These are phyloP conservation scores for Phortica magna DNA, from an alignment of 2,888 invertebrate genomes.

Conservation along the genomic window DNA sequence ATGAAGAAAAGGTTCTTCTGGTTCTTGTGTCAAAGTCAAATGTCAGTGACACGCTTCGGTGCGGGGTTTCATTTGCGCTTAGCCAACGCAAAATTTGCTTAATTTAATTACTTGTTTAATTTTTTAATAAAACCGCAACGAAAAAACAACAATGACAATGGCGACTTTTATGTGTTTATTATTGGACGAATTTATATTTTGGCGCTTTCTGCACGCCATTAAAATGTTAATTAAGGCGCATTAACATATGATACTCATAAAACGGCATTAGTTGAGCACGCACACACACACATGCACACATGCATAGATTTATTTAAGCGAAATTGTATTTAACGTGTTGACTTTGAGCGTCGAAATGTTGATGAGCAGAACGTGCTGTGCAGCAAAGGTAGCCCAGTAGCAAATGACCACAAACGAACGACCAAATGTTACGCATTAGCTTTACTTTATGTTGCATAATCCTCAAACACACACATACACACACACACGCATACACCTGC, in stretches of 20 bases:
- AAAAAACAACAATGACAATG: neutral
- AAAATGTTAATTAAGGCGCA: constrained; percentile 72
- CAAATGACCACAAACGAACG: constrained; percentile 11
- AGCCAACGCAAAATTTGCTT: neutral
- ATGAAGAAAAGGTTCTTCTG: neutral
- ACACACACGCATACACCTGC: constrained; percentile 10
- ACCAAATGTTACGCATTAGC: constrained; percentile 31
- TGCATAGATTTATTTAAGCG: constrained; percentile 16
- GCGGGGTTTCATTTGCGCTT: neutral
- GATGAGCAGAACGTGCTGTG: neutral
- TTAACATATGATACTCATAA: constrained; percentile 71
- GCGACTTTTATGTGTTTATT: constrained; percentile 9
- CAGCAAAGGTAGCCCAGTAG: neutral
- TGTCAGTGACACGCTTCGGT: neutral
- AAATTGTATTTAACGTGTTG: neutral
- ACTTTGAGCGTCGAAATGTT: neutral
- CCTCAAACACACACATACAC: constrained; percentile 44
- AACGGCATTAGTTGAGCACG: constrained; percentile 65
- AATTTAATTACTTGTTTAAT: constrained; percentile 1
- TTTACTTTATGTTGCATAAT: constrained; percentile 62
- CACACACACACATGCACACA: constrained; percentile 37
- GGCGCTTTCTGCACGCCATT: constrained; percentile 49
- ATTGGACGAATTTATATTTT: too few species aligned
- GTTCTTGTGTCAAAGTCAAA: constrained; percentile 6
- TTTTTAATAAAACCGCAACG: constrained; percentile 20